These are phyloP conservation scores for Danio jaintianensis DNA, from an alignment of 2,797 vertebrate species.

Conservation along the genomic window DNA sequence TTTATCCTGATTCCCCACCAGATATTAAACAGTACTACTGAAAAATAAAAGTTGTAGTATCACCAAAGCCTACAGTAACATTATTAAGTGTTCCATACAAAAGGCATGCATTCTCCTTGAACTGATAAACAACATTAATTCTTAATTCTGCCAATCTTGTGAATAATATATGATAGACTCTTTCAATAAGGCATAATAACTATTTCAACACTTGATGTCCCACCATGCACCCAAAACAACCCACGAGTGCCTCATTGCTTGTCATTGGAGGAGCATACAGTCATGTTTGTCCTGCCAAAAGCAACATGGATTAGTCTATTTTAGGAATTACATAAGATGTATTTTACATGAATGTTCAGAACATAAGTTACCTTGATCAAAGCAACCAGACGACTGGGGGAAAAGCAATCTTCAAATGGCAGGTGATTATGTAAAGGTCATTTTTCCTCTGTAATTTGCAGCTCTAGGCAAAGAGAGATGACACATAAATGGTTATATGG, in stretches of 20 bases:
- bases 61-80: not conserved
- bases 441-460: constrained; percentile 64
- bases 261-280: constrained; percentile 9
- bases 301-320: not conserved
- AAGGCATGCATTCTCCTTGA: not conserved
- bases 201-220: constrained; percentile 10
- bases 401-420: constrained; percentile 71
- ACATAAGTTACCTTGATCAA: constrained; percentile 77
- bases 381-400: constrained; percentile 72
- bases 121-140: not conserved
- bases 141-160: constrained; percentile 10
- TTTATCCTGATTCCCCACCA: not conserved
- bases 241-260: not conserved
- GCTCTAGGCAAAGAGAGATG: constrained; percentile 68
- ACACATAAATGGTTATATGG: constrained; percentile 53
- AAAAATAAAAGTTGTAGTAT: not conserved
- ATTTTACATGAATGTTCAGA: constrained; percentile 72
- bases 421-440: constrained; percentile 75
- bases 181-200: constrained; percentile 13
- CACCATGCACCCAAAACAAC: not conserved
- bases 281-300: not conserved
- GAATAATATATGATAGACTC: constrained; percentile 28
- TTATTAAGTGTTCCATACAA: not conserved
- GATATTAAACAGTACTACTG: not conserved
- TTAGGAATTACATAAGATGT: constrained; percentile 36